phyloP scores from a whole-genome alignment of 1,140 invertebrate genomes.

The Elymnias hypermnestra region DNA sequence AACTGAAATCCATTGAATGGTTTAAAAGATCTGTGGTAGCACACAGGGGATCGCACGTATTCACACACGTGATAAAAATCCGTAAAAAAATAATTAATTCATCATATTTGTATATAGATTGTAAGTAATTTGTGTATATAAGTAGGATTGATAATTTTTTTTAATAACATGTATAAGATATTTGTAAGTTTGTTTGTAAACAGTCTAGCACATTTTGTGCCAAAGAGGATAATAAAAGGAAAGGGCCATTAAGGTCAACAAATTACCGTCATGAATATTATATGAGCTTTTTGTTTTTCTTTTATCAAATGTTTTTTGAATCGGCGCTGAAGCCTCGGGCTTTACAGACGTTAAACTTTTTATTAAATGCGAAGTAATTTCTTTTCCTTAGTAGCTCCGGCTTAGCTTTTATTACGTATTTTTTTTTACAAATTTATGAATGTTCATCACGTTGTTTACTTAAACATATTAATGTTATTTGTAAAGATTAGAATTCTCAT shows the following conservation, averaged over 20 bases:
- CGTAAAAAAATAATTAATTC: too few relatives aligned
- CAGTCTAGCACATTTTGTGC: conserved; percentile 23
- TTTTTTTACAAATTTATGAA: background rate
- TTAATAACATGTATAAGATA: background rate
- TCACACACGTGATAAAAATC: too few relatives aligned
- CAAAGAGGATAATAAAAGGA: conserved; percentile 28
- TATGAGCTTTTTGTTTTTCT: conserved; percentile 17
- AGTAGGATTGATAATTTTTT: too few relatives aligned
- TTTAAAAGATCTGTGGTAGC: too few relatives aligned
- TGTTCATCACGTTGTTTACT: too few relatives aligned
- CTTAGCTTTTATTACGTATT: background rate
- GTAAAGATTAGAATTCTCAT: too few relatives aligned
- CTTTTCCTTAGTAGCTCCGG: background rate
- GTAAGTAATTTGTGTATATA: too few relatives aligned
- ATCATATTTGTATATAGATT: too few relatives aligned
- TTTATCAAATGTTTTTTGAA: conserved; percentile 12
- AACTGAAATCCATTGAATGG: too few relatives aligned
- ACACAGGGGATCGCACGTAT: too few relatives aligned
- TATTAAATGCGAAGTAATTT: conserved; percentile 1
- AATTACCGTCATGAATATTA: conserved; percentile 18
- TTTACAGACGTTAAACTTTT: conserved; percentile 2
- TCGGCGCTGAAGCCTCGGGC: background rate
- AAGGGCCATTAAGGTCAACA: conserved; percentile 11
- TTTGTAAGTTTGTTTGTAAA: background rate
- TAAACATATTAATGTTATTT: too few relatives aligned